Evolutionary conservation across 2,888 invertebrate genomes (phyloP).

Genomic region (Lamellibrachia satsuma): DNA sequence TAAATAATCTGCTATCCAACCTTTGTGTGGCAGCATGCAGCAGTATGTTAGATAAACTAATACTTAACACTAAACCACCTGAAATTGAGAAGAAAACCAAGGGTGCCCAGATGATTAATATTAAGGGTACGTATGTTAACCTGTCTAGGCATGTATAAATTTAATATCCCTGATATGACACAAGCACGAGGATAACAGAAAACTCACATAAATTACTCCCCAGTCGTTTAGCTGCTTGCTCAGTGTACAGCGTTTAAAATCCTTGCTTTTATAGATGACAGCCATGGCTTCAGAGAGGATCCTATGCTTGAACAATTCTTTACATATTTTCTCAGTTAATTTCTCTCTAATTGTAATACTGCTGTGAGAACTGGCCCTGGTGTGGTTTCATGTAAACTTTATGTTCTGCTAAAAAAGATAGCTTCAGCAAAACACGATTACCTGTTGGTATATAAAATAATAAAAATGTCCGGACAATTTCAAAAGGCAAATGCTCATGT

Average conservation of each 20-base stretch:
- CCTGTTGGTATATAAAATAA: not conserved
- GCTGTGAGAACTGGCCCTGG: not conserved
- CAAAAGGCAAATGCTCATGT: not conserved
- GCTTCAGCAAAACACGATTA: not conserved
- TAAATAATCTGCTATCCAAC: not conserved
- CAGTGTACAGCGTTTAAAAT: not conserved
- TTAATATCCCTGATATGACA: not conserved
- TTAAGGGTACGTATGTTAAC: conserved; percentile 12
- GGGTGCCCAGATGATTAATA: conserved; percentile 13
- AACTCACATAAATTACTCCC: not conserved
- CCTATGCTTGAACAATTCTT: not conserved
- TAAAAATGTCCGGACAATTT: not conserved
- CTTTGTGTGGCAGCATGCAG: not conserved
- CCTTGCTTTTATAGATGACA: not conserved
- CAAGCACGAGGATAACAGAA: not conserved
- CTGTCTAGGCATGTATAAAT: conserved; percentile 12
- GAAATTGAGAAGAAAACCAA: conserved; percentile 17
- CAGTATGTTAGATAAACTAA: not conserved
- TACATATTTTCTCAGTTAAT: not conserved
- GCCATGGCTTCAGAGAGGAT: not conserved
- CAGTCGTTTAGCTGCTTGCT: not conserved
- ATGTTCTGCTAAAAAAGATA: not conserved
- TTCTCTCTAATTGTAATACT: not conserved
- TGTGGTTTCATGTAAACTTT: not conserved
- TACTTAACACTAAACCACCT: not conserved